phyloP scores from a whole-genome alignment of 2,797 vertebrate genomes.

The Sebastiscus albofasciatus region DNA sequence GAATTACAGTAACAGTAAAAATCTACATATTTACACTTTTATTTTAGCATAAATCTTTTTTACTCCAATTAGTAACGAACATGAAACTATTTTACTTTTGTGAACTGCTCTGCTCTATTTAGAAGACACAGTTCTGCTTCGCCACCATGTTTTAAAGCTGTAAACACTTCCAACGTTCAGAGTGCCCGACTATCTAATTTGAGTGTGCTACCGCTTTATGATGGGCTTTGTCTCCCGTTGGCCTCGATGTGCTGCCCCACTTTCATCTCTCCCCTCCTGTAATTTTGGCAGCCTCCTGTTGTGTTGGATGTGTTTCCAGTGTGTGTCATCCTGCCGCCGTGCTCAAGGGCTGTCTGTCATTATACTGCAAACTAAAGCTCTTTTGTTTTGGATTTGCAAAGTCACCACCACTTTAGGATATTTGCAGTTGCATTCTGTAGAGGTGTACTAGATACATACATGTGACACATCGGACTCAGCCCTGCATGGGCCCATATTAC shows the following conservation, averaged over 20 bases:
- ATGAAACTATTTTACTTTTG: neutral
- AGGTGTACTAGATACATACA: neutral
- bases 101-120: neutral
- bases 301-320: constrained; percentile 61
- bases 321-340: constrained; percentile 43
- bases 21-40: neutral
- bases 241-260: constrained; percentile 56
- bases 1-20: neutral
- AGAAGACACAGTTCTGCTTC: neutral
- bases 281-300: constrained; percentile 66
- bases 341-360: constrained; percentile 56
- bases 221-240: constrained; percentile 47
- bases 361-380: constrained; percentile 40
- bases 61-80: neutral
- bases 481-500: neutral
- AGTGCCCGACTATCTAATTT: constrained; percentile 19
- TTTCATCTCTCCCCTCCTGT: constrained; percentile 67
- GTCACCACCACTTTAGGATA: constrained; percentile 8
- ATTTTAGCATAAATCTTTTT: neutral
- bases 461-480: neutral
- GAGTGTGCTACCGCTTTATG: constrained; percentile 46
- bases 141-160: constrained; percentile 7
- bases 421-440: neutral
- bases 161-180: constrained; percentile 30
- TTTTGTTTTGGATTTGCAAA: constrained; percentile 36